Conservation (phyloP, 2,888 invertebrate species). For the Brassicogethes aeneus region DNA sequence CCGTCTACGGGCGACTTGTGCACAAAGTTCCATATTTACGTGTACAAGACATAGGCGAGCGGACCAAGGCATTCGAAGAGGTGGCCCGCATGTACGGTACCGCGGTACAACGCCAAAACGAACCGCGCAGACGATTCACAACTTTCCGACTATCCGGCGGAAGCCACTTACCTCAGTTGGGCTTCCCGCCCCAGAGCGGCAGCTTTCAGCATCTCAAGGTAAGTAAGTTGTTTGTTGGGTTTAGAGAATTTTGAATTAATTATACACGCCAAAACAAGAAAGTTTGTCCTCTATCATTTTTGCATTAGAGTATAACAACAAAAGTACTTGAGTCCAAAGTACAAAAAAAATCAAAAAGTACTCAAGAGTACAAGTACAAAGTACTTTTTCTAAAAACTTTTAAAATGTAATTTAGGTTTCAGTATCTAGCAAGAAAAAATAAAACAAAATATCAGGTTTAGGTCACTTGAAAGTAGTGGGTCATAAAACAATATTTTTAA, state of each 20-base stretch:
- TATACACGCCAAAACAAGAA: no score
- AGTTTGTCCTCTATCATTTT: no score
- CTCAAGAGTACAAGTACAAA: no score
- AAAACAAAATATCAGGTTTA: no score
- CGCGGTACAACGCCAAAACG: slow-evolving; percentile 33
- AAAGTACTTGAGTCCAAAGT: no score
- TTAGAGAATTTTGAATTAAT: slow-evolving; percentile 6
- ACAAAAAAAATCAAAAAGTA: no score
- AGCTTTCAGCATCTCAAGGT: slow-evolving; percentile 66
- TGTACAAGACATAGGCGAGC: slow-evolving; percentile 37
- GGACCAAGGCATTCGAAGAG: slow-evolving; percentile 46
- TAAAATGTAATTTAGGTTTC: no score
- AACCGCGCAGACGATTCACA: slow-evolving; percentile 30
- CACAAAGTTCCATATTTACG: slow-evolving; percentile 57
- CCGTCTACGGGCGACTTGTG: slow-evolving; percentile 64
- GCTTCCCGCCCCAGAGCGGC: slow-evolving; percentile 45
- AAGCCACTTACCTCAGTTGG: slow-evolving; percentile 40
- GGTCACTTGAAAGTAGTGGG: no score
- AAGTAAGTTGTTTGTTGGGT: slow-evolving; percentile 14
- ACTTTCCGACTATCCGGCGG: slow-evolving; percentile 39
- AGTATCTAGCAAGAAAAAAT: no score
- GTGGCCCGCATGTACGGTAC: slow-evolving; percentile 44
- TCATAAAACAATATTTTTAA: no score
- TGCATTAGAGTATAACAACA: no score
- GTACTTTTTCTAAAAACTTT: no score